Evolutionary conservation across 2,888 invertebrate genomes (phyloP).

Genomic region (Lacanobia oleracea): DNA sequence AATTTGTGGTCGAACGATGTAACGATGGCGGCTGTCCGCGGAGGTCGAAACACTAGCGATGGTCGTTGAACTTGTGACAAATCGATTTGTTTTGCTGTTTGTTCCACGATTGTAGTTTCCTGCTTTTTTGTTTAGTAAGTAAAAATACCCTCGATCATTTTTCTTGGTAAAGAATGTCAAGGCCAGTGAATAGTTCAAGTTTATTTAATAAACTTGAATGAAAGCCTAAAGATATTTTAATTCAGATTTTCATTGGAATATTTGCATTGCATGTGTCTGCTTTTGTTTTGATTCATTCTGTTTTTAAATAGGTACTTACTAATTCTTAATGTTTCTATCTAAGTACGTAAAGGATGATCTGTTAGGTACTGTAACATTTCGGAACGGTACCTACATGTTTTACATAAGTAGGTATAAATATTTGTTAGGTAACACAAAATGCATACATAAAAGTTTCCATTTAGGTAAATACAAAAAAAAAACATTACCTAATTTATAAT

Average conservation of each 20-base stretch:
- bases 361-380: neutral
- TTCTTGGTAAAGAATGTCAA: conserved; percentile 49
- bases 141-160: conserved; percentile 42
- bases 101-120: conserved; percentile 60
- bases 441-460: neutral
- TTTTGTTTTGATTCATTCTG: neutral
- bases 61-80: conserved; percentile 76
- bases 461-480: neutral
- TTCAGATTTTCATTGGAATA: conserved; percentile 1
- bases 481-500: neutral
- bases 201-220: neutral
- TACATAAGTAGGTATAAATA: neutral
- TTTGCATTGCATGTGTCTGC: neutral
- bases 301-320: neutral
- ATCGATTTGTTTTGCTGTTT: conserved; percentile 69
- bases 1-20: conserved; percentile 23
- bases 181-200: conserved; percentile 37
- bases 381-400: neutral
- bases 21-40: conserved; percentile 44
- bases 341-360: neutral
- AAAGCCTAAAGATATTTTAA: neutral
- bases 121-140: conserved; percentile 50
- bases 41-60: conserved; percentile 55
- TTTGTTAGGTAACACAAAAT: too few relatives aligned
- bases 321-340: neutral